Evolutionary conservation across 2,888 invertebrate genomes (phyloP).

Genomic region (Nomada ruficornis): DNA sequence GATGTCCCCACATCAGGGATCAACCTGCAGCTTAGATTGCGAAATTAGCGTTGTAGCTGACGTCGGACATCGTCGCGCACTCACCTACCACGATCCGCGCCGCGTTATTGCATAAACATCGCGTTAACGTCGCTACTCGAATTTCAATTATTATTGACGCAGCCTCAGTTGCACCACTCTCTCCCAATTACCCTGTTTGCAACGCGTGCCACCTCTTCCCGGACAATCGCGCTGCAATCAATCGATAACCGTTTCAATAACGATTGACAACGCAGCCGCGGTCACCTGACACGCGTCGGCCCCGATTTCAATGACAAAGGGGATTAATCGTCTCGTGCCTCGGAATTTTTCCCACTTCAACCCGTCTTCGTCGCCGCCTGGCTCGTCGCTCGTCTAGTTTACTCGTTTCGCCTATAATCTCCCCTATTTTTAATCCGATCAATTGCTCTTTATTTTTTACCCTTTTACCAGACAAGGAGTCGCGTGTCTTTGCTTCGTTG

Average conservation of each 20-base stretch:
- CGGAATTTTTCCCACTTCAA: conserved; percentile 46
- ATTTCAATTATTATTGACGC: conserved; percentile 77
- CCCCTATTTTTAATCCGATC: conserved; percentile 39
- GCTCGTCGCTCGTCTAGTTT: neutral
- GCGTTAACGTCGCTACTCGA: conserved; percentile 72
- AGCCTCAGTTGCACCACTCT: conserved; percentile 49
- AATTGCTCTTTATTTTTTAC: conserved; percentile 16
- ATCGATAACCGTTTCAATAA: conserved; percentile 79
- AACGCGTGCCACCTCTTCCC: conserved; percentile 11
- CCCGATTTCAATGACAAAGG: conserved; percentile 75
- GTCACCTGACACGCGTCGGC: conserved; percentile 71
- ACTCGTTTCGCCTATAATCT: conserved; percentile 18
- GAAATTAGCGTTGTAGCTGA: neutral
- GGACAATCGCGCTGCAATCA: conserved; percentile 66
- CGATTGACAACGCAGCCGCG: conserved; percentile 76
- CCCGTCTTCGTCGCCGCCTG: neutral
- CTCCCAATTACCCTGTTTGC: conserved; percentile 36
- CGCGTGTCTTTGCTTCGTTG: neutral
- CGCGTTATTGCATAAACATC: conserved; percentile 75
- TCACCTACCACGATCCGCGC: conserved; percentile 35
- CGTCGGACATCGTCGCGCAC: conserved; percentile 14
- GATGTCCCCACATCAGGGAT: too few species aligned
- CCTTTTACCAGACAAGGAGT: neutral
- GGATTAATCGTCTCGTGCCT: conserved; percentile 70
- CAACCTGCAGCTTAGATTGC: too few species aligned